phyloP scores from a whole-genome alignment of 2,797 vertebrate genomes.

The Clarias laeviceps region DNA sequence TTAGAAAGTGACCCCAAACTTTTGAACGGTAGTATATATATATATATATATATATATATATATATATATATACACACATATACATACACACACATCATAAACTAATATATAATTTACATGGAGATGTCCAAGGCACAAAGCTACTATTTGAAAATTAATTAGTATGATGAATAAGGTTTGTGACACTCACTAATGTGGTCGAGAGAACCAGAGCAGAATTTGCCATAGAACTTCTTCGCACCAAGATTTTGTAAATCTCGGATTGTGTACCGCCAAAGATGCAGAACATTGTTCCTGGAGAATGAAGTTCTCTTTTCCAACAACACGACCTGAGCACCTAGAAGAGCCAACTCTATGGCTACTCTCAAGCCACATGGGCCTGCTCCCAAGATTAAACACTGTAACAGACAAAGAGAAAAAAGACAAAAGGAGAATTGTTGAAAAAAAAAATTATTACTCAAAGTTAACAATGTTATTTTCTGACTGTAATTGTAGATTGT shows the following conservation, averaged over 20 bases:
- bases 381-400: conserved; percentile 91
- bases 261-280: conserved; percentile 95
- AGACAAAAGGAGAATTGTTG: not conserved
- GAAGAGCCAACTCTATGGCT: conserved; percentile 87
- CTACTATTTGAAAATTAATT: not conserved
- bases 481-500: not conserved
- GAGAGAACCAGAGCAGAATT: conserved; percentile 87
- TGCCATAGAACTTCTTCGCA: conserved; percentile 93
- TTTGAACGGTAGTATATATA: no score
- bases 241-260: conserved; percentile 85
- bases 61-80: no score
- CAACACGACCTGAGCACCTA: conserved; percentile 87
- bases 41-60: no score
- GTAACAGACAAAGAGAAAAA: conserved; percentile 9
- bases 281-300: conserved; percentile 93
- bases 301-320: conserved; percentile 88
- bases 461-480: not conserved
- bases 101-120: not conserved
- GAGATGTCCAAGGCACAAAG: not conserved
- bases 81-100: not conserved
- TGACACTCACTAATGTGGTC: conserved; percentile 90
- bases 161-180: not conserved
- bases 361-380: conserved; percentile 89
- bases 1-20: no score
- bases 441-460: not conserved